Percentiles rank a stretch among this genome's conserved stretches.
Evolutionary conservation across 2,888 invertebrate genomes (phyloP).

Genomic region (Papilio demoleus): DNA sequence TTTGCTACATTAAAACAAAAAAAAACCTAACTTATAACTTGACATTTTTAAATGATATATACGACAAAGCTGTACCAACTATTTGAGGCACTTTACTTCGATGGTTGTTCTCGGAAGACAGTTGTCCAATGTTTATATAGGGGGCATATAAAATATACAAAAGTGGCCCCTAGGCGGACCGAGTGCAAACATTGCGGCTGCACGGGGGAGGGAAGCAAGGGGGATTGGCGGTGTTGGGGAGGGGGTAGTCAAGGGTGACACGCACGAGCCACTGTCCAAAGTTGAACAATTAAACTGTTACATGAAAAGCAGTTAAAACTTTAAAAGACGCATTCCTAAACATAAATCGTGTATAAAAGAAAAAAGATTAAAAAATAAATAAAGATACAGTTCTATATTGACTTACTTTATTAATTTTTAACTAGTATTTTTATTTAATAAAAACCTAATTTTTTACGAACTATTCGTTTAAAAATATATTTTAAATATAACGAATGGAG

Average conservation of each 20-base stretch:
- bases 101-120: slow-evolving; percentile 70
- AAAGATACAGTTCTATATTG: no score
- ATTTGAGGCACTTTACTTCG: slow-evolving; percentile 5
- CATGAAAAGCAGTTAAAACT: not conserved
- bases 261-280: slow-evolving; percentile 2
- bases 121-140: slow-evolving; percentile 70
- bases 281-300: not conserved
- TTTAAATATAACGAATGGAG: no score
- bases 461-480: no score
- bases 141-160: slow-evolving; percentile 73
- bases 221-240: not conserved
- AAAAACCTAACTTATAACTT: no score
- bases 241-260: not conserved
- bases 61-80: not conserved
- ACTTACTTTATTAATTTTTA: no score
- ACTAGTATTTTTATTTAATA: no score
- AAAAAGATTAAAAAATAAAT: no score
- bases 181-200: slow-evolving; percentile 61
- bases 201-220: not conserved
- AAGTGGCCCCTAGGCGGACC: slow-evolving; percentile 60
- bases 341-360: no score
- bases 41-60: not conserved
- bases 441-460: no score
- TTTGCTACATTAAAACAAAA: no score
- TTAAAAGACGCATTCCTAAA: no score